Base-by-base conservation (phyloP, 2,797 vertebrate genomes). In the Semaprochilodus insignis region DNA sequence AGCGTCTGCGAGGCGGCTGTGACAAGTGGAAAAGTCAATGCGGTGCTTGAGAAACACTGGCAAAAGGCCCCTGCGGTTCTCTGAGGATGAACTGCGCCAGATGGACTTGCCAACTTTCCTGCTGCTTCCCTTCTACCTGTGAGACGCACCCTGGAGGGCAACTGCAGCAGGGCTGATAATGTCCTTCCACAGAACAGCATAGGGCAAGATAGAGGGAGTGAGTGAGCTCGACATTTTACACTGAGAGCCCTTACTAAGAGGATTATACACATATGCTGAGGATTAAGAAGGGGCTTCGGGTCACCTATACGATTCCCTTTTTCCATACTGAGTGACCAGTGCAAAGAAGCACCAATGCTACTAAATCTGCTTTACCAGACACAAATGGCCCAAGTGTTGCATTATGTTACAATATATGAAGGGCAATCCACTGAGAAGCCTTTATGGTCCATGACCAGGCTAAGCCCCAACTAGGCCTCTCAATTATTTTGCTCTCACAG, bases 221-320 rank as follows among this genome's bases (percentile, higher is more conserved):
- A 55, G n/a, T n/a, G 60, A 57, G 48, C 40, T 60, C 16, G 67
- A 83, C 52, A 82, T 74, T 83, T 79, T 77, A 83, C 69, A 80
- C 79, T 36, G 81, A 86, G 74, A 55, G 31, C 19, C 70, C 25
- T 71, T 67, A 59, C 81, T 90, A 90, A 90, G 83, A 86, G 87
- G 85, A 87, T 91, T 87, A 87, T 74, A 81, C 78, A 81, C 86
- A 86, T 83, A 81, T 81, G 87, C 84, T 86, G 59, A 0, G 70
- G 52, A 85, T 86, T 80, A 80, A 74, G 62, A 77, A 44, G 78
- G 65, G 52, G 82, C 52, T 73, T 16, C 13, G 78, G 81, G 77
- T 86, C 70, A 84, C 71, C 72, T 70, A 55, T 78, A 83, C 48
- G 83, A 89, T 81, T 86, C 75, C 83, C 74, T 85, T 83, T 87